A percentile compares a stretch with the other conserved stretches of the same genome.
phyloP scores from a whole-genome alignment of 2,888 invertebrate species.

The Heteropelma amictum region DNA sequence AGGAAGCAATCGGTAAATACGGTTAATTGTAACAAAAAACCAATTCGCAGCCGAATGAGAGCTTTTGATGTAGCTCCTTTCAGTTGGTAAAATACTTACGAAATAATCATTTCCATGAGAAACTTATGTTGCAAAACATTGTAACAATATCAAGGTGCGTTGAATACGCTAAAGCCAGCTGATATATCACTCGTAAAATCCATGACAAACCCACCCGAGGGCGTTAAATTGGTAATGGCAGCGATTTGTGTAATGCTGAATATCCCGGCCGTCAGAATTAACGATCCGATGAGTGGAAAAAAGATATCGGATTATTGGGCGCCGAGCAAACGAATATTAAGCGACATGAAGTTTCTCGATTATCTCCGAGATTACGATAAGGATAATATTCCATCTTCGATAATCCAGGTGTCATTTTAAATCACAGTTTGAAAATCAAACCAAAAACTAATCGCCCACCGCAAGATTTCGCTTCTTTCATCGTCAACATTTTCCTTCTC shows the following conservation, averaged over 20 bases:
- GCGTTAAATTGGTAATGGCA: conserved; percentile 91
- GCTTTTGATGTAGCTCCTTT: no score
- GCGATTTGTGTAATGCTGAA: conserved; percentile 94
- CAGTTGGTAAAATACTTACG: no score
- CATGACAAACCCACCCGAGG: conserved; percentile 92
- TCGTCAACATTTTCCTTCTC: no score
- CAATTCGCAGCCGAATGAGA: background rate
- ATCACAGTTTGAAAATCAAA: background rate
- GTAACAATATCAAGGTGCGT: conserved; percentile 83
- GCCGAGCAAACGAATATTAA: conserved; percentile 89
- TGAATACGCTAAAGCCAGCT: conserved; percentile 90
- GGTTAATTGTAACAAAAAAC: no score
- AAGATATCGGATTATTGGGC: conserved; percentile 91
- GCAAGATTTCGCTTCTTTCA: no score
- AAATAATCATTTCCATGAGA: no score
- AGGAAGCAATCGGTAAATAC: conserved; percentile 83
- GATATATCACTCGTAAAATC: conserved; percentile 93
- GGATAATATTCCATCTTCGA: conserved; percentile 87
- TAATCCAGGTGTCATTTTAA: conserved; percentile 82
- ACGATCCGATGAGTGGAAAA: conserved; percentile 84
- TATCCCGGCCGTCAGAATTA: conserved; percentile 87
- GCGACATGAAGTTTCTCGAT: conserved; percentile 89
- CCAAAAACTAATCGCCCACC: no score
- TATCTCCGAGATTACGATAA: conserved; percentile 89
- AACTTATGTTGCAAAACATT: no score